Evolutionary conservation across 2,113 vertebrate genomes (phyloP), one percentile per base, ranked within the genome.

Genomic region (Archilochus colubris): DNA sequence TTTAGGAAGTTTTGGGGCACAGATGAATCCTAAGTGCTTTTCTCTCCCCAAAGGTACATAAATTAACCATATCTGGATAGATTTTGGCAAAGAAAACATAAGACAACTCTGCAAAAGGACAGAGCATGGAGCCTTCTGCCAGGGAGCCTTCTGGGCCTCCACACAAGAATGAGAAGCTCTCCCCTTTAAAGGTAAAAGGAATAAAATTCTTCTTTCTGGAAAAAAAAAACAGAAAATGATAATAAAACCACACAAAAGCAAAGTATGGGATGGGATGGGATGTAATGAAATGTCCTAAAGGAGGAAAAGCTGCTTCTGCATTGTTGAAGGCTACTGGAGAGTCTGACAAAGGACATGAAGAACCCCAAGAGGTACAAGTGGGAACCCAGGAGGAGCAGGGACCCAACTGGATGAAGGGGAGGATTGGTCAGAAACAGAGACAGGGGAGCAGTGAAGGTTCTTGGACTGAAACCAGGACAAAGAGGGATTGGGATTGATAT

Each of bases 381-480:
- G 43, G 38, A 90, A 40, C 3, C 22, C 78, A 36, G 46, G 20
- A 82, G 17, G 17, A 2, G 87, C 30, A 24, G 0, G 1, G 28
- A 33, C 12, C 24, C 36, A 14, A 61, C 16, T 0, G 12, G 28
- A 43, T 27, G 50, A 20, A 40, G 16, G 28, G 16, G 51, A 43
- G 3, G 54, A 81, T 7, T 7, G 20, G n/a, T 8, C 38, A 55
- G 25, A 63, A 0, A 11, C 0, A 0, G 62, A 55, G 70, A 62
- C 19, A 23, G 68, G 72, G 78, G 75, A 79, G 79, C 70, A 86
- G 63, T 73, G 57, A 33, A 66, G 63, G 14, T 30, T 72, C 59
- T 68, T 3, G 50, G 21, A 80, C 36, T 19, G 48, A 81, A 70
- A 79, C 36, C 5, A 14, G 66, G 70, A 89, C 62, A 31, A 68